Evolutionary conservation across 2,888 invertebrate species (phyloP), one percentile per base, ranked within the genome.

Genomic region (Argyra leucocephala): DNA sequence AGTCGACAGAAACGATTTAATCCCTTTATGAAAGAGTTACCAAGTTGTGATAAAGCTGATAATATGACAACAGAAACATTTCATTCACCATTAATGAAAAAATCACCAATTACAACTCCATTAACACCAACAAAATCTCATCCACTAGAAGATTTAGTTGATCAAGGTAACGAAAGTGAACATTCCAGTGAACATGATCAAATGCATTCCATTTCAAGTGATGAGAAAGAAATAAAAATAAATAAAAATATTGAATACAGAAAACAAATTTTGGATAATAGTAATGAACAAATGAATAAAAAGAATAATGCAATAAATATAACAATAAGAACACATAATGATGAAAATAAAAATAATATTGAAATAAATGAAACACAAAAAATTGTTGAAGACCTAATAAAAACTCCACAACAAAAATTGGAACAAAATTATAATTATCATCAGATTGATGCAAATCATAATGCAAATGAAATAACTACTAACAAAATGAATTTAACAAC

Each of bases 21-120:
- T 76, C 86, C 85, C 64, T 86, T 86, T 71, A 73, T 85, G 57
- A 82, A 83, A 73, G 85, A 85, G 70, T 83, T 84, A 71, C 83
- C 83, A 72, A 77, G 75, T 69, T 70, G 74, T 57, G 71, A 69
- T 65, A 71, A 70, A 61, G 72, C 69, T 59, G 68, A 66, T 62
- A 67, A 31, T 58, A 31, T 61, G 22, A 64, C 62, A 36, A 63
- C 63, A 4, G 61, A 36, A 23, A 31, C 60, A 24, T 61, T 15
- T 10, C 58, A 58, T 22, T 22, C 22, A 58, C 59, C 12, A 26
- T 21, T 31, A 26, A 61, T 61, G 61, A 31, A 59, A 15, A 21
- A 63, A 26, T 48, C 57, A 58, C 23, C 31, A 61, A 62, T 31
- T n/a, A 59, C 65, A 64, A 59, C 63, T 66, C 70, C 70, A 64